These are phyloP conservation scores for Olivierus martensii DNA, from an alignment of 1,140 invertebrate species.

Conservation along the genomic window DNA sequence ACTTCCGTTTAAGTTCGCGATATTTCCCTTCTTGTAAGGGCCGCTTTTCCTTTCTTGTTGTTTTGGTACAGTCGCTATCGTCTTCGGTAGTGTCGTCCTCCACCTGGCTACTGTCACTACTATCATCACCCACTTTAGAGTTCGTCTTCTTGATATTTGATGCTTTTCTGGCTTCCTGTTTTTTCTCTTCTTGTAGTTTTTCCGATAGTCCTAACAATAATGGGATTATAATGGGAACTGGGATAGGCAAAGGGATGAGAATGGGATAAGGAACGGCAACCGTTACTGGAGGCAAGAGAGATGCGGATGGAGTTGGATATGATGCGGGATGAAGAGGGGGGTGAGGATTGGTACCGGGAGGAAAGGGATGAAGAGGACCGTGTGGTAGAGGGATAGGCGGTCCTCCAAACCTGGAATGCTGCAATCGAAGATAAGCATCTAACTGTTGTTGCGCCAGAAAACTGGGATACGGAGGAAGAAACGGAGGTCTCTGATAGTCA, in stretches of 20 bases:
- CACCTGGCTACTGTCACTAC: not conserved
- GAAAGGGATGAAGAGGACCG: constrained; percentile 2
- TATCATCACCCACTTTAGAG: not conserved
- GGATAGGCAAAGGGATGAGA: constrained; percentile 15
- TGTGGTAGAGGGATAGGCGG: not conserved
- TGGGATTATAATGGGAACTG: constrained; percentile 11
- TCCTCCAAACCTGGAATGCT: not conserved
- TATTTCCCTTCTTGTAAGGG: not conserved
- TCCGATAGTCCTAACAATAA: constrained; percentile 6
- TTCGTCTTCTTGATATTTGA: not conserved
- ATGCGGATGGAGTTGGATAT: not conserved
- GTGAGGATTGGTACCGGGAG: not conserved
- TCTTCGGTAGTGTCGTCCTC: not conserved
- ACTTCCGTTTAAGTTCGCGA: too few relatives aligned
- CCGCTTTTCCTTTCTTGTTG: not conserved
- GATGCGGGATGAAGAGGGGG: not conserved
- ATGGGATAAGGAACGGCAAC: constrained; percentile 17
- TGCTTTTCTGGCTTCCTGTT: not conserved
- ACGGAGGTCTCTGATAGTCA: not conserved
- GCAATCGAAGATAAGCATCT: constrained; percentile 11
- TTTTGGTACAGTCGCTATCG: not conserved
- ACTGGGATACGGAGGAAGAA: not conserved
- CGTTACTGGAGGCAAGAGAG: constrained; percentile 6
- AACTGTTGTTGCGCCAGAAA: constrained; percentile 9
- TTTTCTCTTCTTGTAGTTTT: not conserved